Percentiles rank a stretch among this genome's conserved stretches.
These are phyloP conservation scores for Meteorus cinctellus DNA, from an alignment of 2,888 invertebrate genomes.

Conservation along the genomic window DNA sequence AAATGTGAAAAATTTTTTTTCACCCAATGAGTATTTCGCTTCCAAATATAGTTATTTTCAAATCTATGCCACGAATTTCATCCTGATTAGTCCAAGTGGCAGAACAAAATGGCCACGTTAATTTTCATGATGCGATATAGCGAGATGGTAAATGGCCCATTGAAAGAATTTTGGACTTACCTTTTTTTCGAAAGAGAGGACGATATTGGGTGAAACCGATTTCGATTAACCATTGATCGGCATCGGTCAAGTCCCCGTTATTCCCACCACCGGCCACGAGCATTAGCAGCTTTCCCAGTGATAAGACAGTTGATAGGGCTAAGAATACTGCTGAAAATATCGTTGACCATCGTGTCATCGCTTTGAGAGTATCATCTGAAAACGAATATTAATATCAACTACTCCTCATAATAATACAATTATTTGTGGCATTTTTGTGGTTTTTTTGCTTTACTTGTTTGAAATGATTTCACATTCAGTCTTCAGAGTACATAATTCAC, in stretches of 20 bases:
- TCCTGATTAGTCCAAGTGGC: too few relatives aligned
- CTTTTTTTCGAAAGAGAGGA: constrained; percentile 82
- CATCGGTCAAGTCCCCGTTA: constrained; percentile 77
- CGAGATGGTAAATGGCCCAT: not conserved
- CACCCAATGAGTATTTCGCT: too few relatives aligned
- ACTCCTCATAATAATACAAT: constrained; percentile 13
- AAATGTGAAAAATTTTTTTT: too few relatives aligned
- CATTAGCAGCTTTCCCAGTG: constrained; percentile 69
- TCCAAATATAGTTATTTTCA: too few relatives aligned
- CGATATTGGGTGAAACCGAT: constrained; percentile 83
- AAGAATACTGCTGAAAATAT: constrained; percentile 71
- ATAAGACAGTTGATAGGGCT: constrained; percentile 70
- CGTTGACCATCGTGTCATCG: constrained; percentile 72
- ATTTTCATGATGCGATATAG: not conserved
- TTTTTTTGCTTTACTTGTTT: too few relatives aligned
- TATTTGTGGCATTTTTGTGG: not conserved
- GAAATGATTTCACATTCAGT: too few relatives aligned
- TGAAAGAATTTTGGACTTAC: constrained; percentile 70
- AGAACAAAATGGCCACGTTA: not conserved
- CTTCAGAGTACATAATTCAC: too few relatives aligned
- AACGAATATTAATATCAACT: constrained; percentile 32
- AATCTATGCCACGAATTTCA: too few relatives aligned
- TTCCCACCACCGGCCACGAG: constrained; percentile 67
- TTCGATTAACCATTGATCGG: constrained; percentile 85
- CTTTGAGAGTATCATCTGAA: constrained; percentile 59